Evolutionary conservation across 1,140 invertebrate species (phyloP).

Genomic region (Drosophila kikkawai): DNA sequence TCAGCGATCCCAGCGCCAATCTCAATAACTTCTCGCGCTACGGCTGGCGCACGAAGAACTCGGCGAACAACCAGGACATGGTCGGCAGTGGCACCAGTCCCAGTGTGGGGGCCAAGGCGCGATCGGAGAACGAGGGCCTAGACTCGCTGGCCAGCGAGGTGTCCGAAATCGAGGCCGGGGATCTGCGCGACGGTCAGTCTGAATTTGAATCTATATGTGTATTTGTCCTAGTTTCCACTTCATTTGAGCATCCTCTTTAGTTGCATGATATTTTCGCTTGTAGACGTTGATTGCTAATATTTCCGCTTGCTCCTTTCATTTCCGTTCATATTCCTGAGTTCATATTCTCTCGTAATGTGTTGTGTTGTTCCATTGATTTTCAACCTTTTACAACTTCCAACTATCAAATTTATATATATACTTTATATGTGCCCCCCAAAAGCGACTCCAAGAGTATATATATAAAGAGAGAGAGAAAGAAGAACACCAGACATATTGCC

Average conservation of each 20-base stretch:
- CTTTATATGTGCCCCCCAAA: conserved; percentile 45
- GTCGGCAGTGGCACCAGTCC: conserved; percentile 77
- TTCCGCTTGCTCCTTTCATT: conserved; percentile 63
- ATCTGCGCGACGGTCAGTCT: conserved; percentile 94
- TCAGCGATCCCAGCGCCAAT: conserved; percentile 97
- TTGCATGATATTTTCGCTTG: conserved; percentile 35
- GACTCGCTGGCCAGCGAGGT: conserved; percentile 93
- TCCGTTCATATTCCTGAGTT: conserved; percentile 50
- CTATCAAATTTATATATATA: conserved; percentile 66
- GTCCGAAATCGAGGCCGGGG: conserved; percentile 96
- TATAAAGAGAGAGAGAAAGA: conserved; percentile 38
- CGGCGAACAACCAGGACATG: conserved; percentile 84
- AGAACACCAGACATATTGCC: conserved; percentile 71
- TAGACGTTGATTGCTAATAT: conserved; percentile 26
- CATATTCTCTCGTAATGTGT: conserved; percentile 70
- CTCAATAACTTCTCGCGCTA: conserved; percentile 95
- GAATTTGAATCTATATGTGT: background rate
- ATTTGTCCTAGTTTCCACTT: conserved; percentile 26
- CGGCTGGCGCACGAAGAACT: conserved; percentile 90
- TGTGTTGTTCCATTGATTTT: conserved; percentile 74
- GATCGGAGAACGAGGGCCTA: conserved; percentile 96
- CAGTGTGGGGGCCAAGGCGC: conserved; percentile 88
- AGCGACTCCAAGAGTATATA: conserved; percentile 54
- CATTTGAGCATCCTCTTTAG: conserved; percentile 38
- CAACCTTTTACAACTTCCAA: conserved; percentile 61